A percentile compares a stretch with the other conserved stretches of the same genome.
phyloP scores from a whole-genome alignment of 2,888 invertebrate species.

The Eulithis testata region DNA sequence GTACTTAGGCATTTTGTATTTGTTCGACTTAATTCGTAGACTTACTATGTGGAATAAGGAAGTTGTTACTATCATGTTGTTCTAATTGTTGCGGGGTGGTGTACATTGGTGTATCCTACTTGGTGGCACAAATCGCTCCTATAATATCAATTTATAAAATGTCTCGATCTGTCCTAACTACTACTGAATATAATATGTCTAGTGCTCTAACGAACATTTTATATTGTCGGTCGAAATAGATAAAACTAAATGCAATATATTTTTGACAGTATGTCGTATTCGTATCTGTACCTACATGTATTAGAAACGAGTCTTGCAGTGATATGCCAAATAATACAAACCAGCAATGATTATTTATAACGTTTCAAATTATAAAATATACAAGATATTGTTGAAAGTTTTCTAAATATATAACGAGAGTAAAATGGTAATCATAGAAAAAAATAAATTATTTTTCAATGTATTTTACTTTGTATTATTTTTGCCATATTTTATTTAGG shows the following conservation, averaged over 20 bases:
- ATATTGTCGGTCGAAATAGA: constrained; percentile 33
- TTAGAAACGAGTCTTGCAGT: constrained; percentile 73
- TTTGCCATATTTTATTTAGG: constrained; percentile 16
- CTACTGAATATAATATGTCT: too few relatives aligned
- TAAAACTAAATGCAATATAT: constrained; percentile 56
- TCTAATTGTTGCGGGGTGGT: constrained; percentile 66
- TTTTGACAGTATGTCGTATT: constrained; percentile 65
- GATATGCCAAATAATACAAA: constrained; percentile 82
- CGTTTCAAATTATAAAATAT: constrained; percentile 77
- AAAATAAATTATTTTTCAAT: constrained; percentile 83
- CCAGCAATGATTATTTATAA: constrained; percentile 79
- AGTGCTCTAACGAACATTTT: constrained; percentile 24
- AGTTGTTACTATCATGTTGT: constrained; percentile 69
- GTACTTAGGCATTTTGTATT: constrained; percentile 79
- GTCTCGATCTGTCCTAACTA: constrained; percentile 38
- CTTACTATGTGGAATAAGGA: constrained; percentile 58
- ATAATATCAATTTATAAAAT: constrained; percentile 10
- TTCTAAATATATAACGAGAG: constrained; percentile 82
- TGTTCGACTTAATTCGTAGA: constrained; percentile 67
- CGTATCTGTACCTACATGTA: constrained; percentile 50
- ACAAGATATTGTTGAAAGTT: constrained; percentile 82
- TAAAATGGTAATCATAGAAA: constrained; percentile 78
- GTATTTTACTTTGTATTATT: constrained; percentile 68
- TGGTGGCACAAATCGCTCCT: constrained; percentile 34
- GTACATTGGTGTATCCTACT: constrained; percentile 55